Evolutionary conservation across 53 echinoderm and acorn worm species (phyloP), one percentile per base, ranked within the genome.

Genomic region (Hippasteria phrygiana): DNA sequence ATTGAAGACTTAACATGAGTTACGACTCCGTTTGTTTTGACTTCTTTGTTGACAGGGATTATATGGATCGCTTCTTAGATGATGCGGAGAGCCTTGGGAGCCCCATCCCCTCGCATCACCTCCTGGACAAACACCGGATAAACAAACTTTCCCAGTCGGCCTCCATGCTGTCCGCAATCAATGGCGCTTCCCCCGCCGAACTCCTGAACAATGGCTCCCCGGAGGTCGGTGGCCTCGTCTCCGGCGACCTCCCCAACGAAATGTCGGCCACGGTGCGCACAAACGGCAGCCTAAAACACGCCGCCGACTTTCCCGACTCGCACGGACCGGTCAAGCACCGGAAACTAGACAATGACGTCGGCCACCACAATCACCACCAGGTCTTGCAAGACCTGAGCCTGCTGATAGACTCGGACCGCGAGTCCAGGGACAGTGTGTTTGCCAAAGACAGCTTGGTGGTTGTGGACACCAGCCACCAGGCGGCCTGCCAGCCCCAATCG

Each of bases 41-140:
- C n/a, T n/a, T n/a, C n/a, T n/a, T n/a, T n/a, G n/a, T 64, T 78
- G 17, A 1, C 76, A 95, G 97, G 56, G 95, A 97, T 73, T 97
- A 97, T 87, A 97, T 97, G 97, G 97, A 95, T 62, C 77, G 94
- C 51, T 97, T 97, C 87, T 39, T 97, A 71, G 97, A 97, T 72
- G 97, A 97, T 76, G 87, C 94, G 6, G 97, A 97, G 87, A 94
- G 87, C 83, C 83, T 95, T 10, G 80, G 91, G 39, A 94, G 96
- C 46, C 96, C 96, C 38, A 93, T 95, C 59, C 96, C 94, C 18
- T 92, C 94, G 38, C 96, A 96, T 35, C 91, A 88, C 38, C 87
- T 94, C 37, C 43, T 96, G 77, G 96, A 94, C 90, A 93, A 87
- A 69, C 91, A 83, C 55, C 83, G 96, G 51, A 22, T 91, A 27